These are phyloP conservation scores for Drosophila ambigua DNA, from an alignment of 1,140 invertebrate genomes.

Conservation along the genomic window DNA sequence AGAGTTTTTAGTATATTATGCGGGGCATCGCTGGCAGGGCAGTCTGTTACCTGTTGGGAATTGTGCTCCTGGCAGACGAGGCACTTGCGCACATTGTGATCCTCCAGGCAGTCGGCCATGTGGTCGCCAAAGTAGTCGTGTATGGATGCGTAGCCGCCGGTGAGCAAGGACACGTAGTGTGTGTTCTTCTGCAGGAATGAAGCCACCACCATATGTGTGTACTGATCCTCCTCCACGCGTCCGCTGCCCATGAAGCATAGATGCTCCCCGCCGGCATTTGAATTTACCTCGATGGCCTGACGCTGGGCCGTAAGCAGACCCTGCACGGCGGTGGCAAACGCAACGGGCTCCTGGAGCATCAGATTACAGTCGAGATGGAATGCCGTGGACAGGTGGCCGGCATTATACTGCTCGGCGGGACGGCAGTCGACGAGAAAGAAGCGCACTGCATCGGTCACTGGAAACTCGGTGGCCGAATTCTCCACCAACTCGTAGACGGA, in stretches of 20 bases:
- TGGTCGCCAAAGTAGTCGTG: conserved; percentile 93
- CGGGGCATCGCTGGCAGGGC: too few species aligned
- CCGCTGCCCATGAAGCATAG: conserved; percentile 98
- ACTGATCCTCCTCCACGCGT: conserved; percentile 96
- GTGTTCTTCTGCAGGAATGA: conserved; percentile 98
- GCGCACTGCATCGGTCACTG: conserved; percentile 87
- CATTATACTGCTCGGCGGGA: conserved; percentile 98
- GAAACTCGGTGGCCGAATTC: conserved; percentile 88
- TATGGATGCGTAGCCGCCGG: conserved; percentile 95
- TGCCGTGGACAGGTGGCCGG: conserved; percentile 97
- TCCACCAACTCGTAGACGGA: conserved; percentile 94
- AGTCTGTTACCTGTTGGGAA: conserved; percentile 50
- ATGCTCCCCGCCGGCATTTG: conserved; percentile 96
- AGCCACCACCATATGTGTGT: conserved; percentile 99
- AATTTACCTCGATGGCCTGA: conserved; percentile 94
- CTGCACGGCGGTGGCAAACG: conserved; percentile 97
- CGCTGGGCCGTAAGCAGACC: conserved; percentile 95
- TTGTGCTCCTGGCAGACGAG: conserved; percentile 88
- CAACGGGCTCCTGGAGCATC: conserved; percentile 97
- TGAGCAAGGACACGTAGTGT: conserved; percentile 95
- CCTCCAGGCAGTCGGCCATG: conserved; percentile 90
- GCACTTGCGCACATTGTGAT: conserved; percentile 91
- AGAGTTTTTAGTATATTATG: too few species aligned
- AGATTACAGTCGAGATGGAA: conserved; percentile 99
- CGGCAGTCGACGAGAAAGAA: conserved; percentile 99